phyloP scores from a whole-genome alignment of 2,113 vertebrate genomes.

The Mastomys coucha region DNA sequence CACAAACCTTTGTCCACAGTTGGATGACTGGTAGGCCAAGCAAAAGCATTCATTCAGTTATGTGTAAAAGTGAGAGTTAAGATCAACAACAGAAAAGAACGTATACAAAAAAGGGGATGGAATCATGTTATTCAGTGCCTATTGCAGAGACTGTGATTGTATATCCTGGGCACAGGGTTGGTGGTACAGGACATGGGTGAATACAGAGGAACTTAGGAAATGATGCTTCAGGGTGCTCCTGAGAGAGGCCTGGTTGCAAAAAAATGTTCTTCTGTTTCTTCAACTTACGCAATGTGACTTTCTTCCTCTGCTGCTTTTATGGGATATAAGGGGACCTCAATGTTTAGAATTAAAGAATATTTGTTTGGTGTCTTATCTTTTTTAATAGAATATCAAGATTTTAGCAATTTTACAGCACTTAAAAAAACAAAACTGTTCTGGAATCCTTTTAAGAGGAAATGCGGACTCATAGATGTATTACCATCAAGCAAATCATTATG shows the following conservation, averaged over 20 bases:
- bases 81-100: background rate
- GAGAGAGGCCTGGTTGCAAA: background rate
- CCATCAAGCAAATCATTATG: background rate
- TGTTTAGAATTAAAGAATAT: background rate
- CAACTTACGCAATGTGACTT: fast-evolving
- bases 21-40: background rate
- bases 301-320: background rate
- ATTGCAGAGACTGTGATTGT: background rate
- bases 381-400: slow-evolving; percentile 57
- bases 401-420: slow-evolving; percentile 35
- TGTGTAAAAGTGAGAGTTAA: background rate
- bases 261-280: background rate
- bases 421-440: slow-evolving; percentile 3
- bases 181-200: fast-evolving
- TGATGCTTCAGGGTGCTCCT: background rate
- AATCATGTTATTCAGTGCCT: background rate
- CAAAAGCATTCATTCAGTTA: background rate
- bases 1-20: background rate
- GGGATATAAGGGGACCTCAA: background rate
- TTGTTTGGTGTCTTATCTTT: background rate
- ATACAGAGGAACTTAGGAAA: background rate
- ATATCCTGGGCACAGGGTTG: background rate
- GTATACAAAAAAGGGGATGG: background rate
- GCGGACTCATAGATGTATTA: background rate
- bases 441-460: background rate